Evolutionary conservation across 2,888 invertebrate genomes (phyloP).

Genomic region (Cryptus viduatorius): DNA sequence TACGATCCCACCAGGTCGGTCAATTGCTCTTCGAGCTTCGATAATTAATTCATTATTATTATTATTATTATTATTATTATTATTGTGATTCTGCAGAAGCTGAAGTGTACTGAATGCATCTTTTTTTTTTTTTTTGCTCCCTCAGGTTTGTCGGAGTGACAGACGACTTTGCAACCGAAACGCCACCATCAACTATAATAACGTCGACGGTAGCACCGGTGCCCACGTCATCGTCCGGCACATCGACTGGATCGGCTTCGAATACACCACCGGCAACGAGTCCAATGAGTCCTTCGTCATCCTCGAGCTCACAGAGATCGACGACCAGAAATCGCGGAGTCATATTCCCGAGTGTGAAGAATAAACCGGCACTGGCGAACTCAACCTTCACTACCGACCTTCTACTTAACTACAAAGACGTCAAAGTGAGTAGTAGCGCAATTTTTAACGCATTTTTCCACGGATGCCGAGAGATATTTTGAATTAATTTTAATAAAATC

Average conservation of each 20-base stretch:
- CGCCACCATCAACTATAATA: slow-evolving; percentile 82
- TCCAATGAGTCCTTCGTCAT: slow-evolving; percentile 61
- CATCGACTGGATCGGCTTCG: slow-evolving; percentile 70
- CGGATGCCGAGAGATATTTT: not conserved
- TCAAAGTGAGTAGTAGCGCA: slow-evolving; percentile 89
- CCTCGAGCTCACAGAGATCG: slow-evolving; percentile 82
- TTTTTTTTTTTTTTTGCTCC: not conserved
- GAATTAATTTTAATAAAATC: not conserved
- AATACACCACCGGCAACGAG: slow-evolving; percentile 75
- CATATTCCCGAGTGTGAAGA: slow-evolving; percentile 96
- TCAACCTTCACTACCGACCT: slow-evolving; percentile 93
- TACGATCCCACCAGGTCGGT: slow-evolving; percentile 91
- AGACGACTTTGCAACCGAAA: slow-evolving; percentile 79
- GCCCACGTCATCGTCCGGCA: slow-evolving; percentile 66
- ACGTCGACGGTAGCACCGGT: slow-evolving; percentile 83
- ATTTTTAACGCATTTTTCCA: not conserved
- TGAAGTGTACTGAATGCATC: not conserved
- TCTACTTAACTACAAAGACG: slow-evolving; percentile 91
- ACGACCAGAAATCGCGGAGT: slow-evolving; percentile 91
- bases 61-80: not conserved
- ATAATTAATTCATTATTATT: slow-evolving; percentile 3
- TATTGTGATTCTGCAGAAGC: not conserved
- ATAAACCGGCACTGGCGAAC: slow-evolving; percentile 94
- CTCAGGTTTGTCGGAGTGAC: slow-evolving; percentile 77
- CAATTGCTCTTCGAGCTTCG: not conserved